These are phyloP conservation scores for Lepidurus couesii DNA, from an alignment of 1,140 invertebrate species.

Conservation along the genomic window DNA sequence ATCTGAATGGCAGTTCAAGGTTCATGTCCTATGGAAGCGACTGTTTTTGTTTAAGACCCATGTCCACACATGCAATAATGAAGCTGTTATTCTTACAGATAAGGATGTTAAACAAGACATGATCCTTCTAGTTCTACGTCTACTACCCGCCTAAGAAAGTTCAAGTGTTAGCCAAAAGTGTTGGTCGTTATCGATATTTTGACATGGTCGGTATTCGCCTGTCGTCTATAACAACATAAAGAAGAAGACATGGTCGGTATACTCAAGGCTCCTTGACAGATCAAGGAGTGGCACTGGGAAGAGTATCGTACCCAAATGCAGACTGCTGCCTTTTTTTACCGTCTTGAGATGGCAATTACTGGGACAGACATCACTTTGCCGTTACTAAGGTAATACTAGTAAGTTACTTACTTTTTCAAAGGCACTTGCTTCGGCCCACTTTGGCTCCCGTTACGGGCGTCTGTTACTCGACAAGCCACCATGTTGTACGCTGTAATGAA, in stretches of 20 bases:
- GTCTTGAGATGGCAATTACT: not conserved
- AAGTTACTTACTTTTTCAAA: conserved; percentile 78
- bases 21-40: not conserved
- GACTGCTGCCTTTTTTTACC: not conserved
- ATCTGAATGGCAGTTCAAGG: not conserved
- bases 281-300: no score
- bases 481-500: conserved; percentile 80
- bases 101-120: conserved; percentile 13
- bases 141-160: conserved; percentile 13
- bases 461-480: conserved; percentile 90
- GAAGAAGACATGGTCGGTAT: no score
- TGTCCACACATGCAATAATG: not conserved
- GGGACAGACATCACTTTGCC: not conserved
- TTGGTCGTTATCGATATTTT: not conserved
- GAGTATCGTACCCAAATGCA: not conserved
- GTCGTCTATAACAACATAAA: no score
- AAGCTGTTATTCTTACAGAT: conserved; percentile 16
- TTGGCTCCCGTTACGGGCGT: conserved; percentile 77
- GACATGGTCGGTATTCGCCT: not conserved
- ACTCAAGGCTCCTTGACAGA: not conserved
- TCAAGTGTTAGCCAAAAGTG: conserved; percentile 13
- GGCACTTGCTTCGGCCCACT: conserved; percentile 77
- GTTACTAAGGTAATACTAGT: not conserved
- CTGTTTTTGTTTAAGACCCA: not conserved
- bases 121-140: not conserved